These are phyloP conservation scores for Muscidifurax raptorellus DNA, from an alignment of 1,140 invertebrate genomes.

Conservation along the genomic window DNA sequence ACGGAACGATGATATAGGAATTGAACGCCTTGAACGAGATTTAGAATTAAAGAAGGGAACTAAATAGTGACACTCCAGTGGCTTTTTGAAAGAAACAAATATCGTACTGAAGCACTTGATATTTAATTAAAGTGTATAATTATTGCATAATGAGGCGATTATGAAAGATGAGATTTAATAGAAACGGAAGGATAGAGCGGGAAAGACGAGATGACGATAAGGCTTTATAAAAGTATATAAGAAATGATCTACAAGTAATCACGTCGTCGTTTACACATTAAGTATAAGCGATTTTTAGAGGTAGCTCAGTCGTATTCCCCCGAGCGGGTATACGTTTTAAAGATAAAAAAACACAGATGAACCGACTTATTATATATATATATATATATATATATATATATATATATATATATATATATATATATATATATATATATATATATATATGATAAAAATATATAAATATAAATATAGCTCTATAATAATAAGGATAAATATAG, in stretches of 20 bases:
- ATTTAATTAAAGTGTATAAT: constrained; percentile 9
- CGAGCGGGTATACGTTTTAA: constrained; percentile 48
- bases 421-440: constrained; percentile 58
- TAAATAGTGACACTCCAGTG: constrained; percentile 9
- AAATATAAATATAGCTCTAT: constrained; percentile 62
- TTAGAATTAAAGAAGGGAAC: background rate
- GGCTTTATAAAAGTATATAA: constrained; percentile 38
- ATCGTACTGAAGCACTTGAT: constrained; percentile 28
- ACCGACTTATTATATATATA: constrained; percentile 58
- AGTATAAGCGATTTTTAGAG: constrained; percentile 6
- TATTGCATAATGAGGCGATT: constrained; percentile 10
- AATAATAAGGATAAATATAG: constrained; percentile 68
- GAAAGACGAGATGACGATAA: constrained; percentile 43
- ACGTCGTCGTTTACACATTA: constrained; percentile 6
- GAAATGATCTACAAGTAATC: constrained; percentile 36
- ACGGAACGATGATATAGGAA: background rate
- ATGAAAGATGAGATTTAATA: background rate
- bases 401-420: constrained; percentile 54
- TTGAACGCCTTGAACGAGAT: constrained; percentile 30
- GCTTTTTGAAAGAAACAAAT: constrained; percentile 40
- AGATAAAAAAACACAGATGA: constrained; percentile 51
- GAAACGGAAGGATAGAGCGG: background rate
- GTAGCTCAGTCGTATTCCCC: constrained; percentile 1
- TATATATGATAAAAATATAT: constrained; percentile 33
- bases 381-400: constrained; percentile 52